These are phyloP conservation scores for Oryzias javanicus DNA, from an alignment of 2,113 vertebrate species.

Conservation along the genomic window DNA sequence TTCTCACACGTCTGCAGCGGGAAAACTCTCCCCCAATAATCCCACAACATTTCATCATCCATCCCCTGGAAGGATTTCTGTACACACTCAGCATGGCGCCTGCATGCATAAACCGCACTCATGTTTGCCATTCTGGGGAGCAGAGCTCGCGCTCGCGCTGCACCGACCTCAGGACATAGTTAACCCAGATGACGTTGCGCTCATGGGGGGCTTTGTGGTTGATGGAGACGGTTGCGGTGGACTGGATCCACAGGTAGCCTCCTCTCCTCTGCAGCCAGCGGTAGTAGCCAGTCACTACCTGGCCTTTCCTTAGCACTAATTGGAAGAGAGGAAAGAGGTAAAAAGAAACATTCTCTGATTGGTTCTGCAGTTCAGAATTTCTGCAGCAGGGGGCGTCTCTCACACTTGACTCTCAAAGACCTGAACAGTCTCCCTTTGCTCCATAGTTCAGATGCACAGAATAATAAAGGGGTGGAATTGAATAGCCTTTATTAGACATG, in stretches of 20 bases:
- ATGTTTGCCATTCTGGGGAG: constrained; percentile 6
- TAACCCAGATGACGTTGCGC: constrained; percentile 92
- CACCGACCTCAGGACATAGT: constrained; percentile 87
- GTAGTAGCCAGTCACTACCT: constrained; percentile 88
- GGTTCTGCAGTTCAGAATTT: constrained; percentile 32
- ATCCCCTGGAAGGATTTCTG: constrained; percentile 44
- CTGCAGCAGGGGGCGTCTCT: constrained; percentile 67
- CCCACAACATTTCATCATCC: constrained; percentile 48
- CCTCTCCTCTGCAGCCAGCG: constrained; percentile 88
- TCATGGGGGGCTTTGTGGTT: constrained; percentile 88
- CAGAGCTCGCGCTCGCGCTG: neutral
- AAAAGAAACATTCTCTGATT: neutral
- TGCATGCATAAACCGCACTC: constrained; percentile 13
- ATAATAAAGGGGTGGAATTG: neutral
- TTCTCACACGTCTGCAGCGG: constrained; percentile 13
- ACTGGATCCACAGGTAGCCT: constrained; percentile 90
- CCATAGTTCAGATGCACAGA: constrained; percentile 4
- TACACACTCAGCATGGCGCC: constrained; percentile 33
- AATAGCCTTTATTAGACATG: neutral
- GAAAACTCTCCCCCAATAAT: constrained; percentile 39
- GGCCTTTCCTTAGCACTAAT: constrained; percentile 88
- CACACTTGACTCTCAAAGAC: constrained; percentile 9
- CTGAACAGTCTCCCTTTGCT: constrained; percentile 19
- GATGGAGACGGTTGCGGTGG: constrained; percentile 87
- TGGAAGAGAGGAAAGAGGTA: neutral